Evolutionary conservation across 2,888 invertebrate species (phyloP), one percentile per base, ranked within the genome.

Genomic region (Lasioglossum calceatum): DNA sequence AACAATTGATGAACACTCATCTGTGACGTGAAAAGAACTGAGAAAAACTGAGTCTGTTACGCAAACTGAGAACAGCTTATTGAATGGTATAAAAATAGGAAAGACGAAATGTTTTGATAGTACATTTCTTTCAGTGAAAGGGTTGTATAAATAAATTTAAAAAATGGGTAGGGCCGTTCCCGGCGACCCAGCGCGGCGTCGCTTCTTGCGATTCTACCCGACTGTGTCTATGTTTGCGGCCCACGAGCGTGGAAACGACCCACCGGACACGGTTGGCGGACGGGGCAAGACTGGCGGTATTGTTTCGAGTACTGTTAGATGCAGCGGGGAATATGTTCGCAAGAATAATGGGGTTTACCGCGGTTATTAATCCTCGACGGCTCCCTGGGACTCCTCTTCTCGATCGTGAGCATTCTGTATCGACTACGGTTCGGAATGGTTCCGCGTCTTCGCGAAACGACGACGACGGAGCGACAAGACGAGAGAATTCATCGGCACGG

Each of bases 221-320:
- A 36, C 47, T 44, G 73, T 47, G 71, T 61, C 73, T 80, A 71
- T 61, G 47, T 73, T 58, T 58, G 47, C 73, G 84, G 61, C 81
- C 64, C 79, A 82, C 83, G 83, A 88, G 86, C 86, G 82, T 88
- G 88, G 84, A 88, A 88, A 86, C 89, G 88, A 88, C 86, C 84
- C 85, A 71, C 88, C 82, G 86, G 88, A 82, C 88, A 86, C 82
- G 88, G 77, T 85, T 79, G 79, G 82, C 70, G 76, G 70, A 81
- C 77, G 73, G 74, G 75, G 78, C 39, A 44, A 32, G 32, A 71
- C 78, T 64, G 79, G 58, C 58, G 73, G 84, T 77, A 88, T 84
- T 87, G 88, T 88, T 81, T 77, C 58, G 36, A 73, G 87, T 84
- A 81, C 87, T 87, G 87, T 87, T 87, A 82, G 77, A 80, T 61